A percentile compares a stretch with the other conserved stretches of the same genome.
These are phyloP conservation scores for Suricata suricatta DNA, from an alignment of 2,113 vertebrate species.

Conservation along the genomic window DNA sequence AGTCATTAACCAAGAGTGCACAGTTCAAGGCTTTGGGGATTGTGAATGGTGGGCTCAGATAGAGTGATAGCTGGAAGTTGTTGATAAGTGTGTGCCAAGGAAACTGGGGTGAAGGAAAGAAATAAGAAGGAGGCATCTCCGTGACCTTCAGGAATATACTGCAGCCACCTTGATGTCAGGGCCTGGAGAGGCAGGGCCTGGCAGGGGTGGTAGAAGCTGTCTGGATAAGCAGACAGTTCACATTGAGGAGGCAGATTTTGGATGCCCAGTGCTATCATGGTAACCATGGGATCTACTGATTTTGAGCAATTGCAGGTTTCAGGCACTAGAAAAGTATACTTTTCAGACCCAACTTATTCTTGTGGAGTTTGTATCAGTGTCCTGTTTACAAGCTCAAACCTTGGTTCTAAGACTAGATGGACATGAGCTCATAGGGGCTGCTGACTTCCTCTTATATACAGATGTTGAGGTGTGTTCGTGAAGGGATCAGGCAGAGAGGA, in stretches of 20 bases:
- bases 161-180: background rate
- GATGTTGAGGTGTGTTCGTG: background rate
- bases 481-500: background rate
- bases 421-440: background rate
- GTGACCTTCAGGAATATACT: background rate
- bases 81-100: background rate
- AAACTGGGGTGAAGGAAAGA: background rate
- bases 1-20: background rate
- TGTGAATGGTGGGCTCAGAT: background rate
- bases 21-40: background rate
- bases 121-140: background rate
- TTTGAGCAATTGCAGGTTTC: background rate
- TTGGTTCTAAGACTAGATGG: background rate
- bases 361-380: background rate
- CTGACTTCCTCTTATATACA: background rate
- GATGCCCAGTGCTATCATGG: background rate
- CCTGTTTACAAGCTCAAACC: background rate
- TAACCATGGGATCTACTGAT: background rate
- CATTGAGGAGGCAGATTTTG: background rate
- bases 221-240: background rate
- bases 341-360: background rate
- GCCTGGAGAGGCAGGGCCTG: background rate
- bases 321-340: background rate
- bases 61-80: background rate
- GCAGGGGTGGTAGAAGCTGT: background rate